Evolutionary conservation across 2,797 vertebrate species (phyloP).

Genomic region (Cirrhinus molitorella): DNA sequence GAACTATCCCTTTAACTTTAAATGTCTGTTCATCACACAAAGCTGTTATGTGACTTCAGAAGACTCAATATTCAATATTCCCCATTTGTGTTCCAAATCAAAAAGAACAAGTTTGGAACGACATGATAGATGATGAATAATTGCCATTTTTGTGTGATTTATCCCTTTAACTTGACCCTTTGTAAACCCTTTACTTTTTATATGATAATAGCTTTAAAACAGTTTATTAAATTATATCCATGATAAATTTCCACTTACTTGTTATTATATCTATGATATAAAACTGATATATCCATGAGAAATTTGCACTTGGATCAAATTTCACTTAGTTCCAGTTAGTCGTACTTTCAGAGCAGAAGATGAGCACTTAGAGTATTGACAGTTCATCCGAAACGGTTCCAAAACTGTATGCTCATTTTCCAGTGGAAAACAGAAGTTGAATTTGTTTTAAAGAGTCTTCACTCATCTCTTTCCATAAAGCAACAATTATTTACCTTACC

Average conservation of each 20-base stretch:
- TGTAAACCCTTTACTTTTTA: not conserved
- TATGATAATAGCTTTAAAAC: not conserved
- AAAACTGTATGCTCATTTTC: not conserved
- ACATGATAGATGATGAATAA: too few species aligned
- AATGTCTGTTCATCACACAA: too few species aligned
- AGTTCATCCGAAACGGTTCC: too few species aligned
- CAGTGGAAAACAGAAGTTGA: not conserved
- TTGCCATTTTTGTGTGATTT: not conserved
- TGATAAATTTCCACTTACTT: not conserved
- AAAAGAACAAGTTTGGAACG: too few species aligned
- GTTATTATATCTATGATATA: not conserved
- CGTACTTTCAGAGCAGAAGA: not conserved
- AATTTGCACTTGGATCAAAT: conserved; percentile 12
- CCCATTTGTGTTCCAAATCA: not conserved
- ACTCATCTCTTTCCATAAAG: not conserved
- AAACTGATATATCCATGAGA: not conserved
- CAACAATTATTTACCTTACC: not conserved
- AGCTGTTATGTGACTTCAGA: not conserved
- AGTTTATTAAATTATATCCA: conserved; percentile 3
- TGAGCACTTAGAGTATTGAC: not conserved
- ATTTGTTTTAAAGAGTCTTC: not conserved
- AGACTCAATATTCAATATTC: not conserved
- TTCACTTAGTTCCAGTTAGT: conserved; percentile 17
- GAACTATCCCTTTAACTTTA: too few species aligned
- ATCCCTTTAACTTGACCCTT: not conserved